These are phyloP conservation scores for Psammodynastes pulverulentus DNA, from an alignment of 2,113 vertebrate genomes.

Conservation along the genomic window DNA sequence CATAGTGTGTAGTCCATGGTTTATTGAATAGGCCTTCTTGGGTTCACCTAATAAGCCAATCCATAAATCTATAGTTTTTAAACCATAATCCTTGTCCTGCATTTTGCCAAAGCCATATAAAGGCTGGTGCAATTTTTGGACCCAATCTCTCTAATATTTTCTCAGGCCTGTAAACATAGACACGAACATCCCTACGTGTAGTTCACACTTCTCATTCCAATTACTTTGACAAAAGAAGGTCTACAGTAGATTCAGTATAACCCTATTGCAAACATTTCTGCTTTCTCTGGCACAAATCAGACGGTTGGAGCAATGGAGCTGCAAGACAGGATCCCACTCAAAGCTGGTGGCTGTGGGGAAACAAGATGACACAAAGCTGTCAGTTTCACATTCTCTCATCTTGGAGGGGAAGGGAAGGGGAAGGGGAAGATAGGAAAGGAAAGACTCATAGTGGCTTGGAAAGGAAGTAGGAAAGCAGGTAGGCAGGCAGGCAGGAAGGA, in stretches of 20 bases:
- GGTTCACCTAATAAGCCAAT: not conserved
- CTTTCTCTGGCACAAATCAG: not conserved
- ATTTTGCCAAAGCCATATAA: not conserved
- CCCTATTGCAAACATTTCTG: not conserved
- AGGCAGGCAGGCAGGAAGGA: not conserved
- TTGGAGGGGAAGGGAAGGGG: not conserved
- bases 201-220: not conserved
- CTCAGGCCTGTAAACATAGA: not conserved
- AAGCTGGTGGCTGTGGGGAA: not conserved
- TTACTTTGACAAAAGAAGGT: not conserved
- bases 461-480: not conserved
- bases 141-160: not conserved
- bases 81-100: not conserved
- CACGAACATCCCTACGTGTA: not conserved
- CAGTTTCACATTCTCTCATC: not conserved
- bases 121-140: not conserved
- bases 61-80: not conserved
- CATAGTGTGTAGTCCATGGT: not conserved
- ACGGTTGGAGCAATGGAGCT: not conserved
- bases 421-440: not conserved
- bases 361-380: not conserved
- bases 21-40: not conserved
- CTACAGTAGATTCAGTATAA: not conserved
- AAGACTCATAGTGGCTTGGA: not conserved
- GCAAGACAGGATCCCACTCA: not conserved